Evolutionary conservation across 2,888 invertebrate genomes (phyloP), one percentile per base, ranked within the genome.

Genomic region (Coelinius sp.): DNA sequence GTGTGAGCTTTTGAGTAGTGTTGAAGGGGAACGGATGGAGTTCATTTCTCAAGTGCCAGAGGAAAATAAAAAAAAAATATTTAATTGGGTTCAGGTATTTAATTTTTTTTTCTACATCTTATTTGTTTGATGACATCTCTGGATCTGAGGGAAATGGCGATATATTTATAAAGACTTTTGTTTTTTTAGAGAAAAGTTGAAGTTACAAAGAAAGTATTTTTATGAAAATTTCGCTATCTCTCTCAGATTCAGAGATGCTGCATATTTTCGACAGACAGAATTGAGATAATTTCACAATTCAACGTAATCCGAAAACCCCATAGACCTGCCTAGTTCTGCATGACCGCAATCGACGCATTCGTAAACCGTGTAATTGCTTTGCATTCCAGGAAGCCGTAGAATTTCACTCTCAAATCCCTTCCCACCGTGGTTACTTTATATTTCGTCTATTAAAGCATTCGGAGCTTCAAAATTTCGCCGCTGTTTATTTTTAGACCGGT

Each of bases 321-420:
- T 20, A 49, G 46, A 49, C 20, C 46, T 20, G 20, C 46, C n/a
- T 49, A 14, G 46, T 17, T 49, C 46, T 49, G 46, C 46, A 49
- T 49, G 17, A 49, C 46, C 46, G 46, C 46, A 20, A 49, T 49
- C 8, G 46, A 49, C 46, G 14, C 46, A 14, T 17, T 17, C 46
- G 46, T 49, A 20, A 49, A 49, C 46, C 46, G 46, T 49, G 46
- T 49, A 49, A 49, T 49, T 49, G 46, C 46, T 49, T 49, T 17
- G 46, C 46, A 49, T 49, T 49, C 17, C 46, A 49, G 46, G 46
- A 49, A 49, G 46, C 17, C 46, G 20, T 49, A 49, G 46, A 49
- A 49, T 49, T 49, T 49, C 46, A 49, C 20, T 14, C 46, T 20
- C 46, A 49, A 20, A 49, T 20, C 20, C 20, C 46, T 17, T 17